Percentiles rank a stretch among this genome's conserved stretches.
phyloP scores from a whole-genome alignment of 2,888 invertebrate species.

The Xanthorhoe designata region DNA sequence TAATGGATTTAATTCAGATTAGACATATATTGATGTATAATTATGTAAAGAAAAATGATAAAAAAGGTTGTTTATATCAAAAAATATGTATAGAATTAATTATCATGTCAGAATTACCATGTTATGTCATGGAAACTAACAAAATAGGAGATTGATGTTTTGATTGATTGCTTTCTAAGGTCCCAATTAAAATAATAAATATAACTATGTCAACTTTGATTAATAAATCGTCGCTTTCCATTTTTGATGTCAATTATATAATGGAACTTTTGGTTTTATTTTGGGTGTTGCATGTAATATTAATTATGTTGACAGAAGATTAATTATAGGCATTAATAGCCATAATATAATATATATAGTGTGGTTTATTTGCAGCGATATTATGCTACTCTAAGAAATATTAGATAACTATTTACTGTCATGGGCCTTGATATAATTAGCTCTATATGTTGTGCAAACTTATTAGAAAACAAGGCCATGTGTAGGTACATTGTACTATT shows the following conservation, averaged over 20 bases:
- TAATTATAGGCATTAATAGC: slow-evolving; percentile 8
- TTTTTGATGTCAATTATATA: slow-evolving; percentile 18
- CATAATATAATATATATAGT: too few species aligned
- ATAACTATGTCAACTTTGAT: neutral
- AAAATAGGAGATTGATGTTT: slow-evolving; percentile 14
- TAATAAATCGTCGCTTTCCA: slow-evolving; percentile 11
- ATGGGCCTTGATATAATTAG: too few species aligned
- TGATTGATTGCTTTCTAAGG: slow-evolving; percentile 30
- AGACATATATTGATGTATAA: too few species aligned
- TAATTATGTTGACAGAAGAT: slow-evolving; percentile 7
- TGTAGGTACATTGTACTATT: too few species aligned
- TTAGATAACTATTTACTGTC: too few species aligned
- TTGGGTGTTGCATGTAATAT: slow-evolving; percentile 11
- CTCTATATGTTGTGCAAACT: too few species aligned
- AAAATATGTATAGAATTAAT: slow-evolving; percentile 26
- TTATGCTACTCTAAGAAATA: too few species aligned
- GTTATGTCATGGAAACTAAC: slow-evolving; percentile 36
- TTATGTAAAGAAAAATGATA: neutral
- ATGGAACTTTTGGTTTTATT: slow-evolving; percentile 7
- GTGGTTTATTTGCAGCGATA: neutral
- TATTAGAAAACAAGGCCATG: too few species aligned
- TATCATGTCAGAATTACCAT: slow-evolving; percentile 31
- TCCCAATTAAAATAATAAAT: slow-evolving; percentile 26
- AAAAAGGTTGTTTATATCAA: slow-evolving; percentile 3
- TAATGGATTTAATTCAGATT: too few species aligned